Percentiles rank a stretch among this genome's conserved stretches.
Conservation (phyloP, 1,140 invertebrate genomes). For the Drosophila tani region DNA sequence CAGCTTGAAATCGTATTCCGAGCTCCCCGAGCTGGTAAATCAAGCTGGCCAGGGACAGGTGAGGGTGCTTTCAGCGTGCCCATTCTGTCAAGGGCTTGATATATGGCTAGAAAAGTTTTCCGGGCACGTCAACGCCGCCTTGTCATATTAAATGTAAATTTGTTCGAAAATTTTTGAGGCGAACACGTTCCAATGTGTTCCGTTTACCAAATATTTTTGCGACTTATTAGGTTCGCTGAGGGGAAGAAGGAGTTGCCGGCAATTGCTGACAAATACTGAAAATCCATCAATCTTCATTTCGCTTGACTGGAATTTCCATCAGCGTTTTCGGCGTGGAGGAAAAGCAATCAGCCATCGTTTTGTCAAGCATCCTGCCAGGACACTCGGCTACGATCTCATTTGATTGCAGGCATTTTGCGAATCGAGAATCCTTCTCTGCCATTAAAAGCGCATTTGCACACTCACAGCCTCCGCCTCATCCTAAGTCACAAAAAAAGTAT, state of each 20-base stretch:
- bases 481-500: slow-evolving; percentile 35
- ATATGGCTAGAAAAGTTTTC: slow-evolving; percentile 4
- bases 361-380: slow-evolving; percentile 49
- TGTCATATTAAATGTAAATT: slow-evolving; percentile 78
- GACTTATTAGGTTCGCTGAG: slow-evolving; percentile 64
- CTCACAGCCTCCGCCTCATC: slow-evolving; percentile 10
- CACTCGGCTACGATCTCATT: slow-evolving; percentile 21
- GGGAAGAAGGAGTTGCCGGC: slow-evolving; percentile 6
- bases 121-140: slow-evolving; percentile 37
- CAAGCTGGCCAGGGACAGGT: slow-evolving; percentile 3
- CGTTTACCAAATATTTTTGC: slow-evolving; percentile 61
- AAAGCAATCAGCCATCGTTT: slow-evolving; percentile 55
- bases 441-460: slow-evolving; percentile 76
- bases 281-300: slow-evolving; percentile 76
- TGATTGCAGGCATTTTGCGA: slow-evolving; percentile 29
- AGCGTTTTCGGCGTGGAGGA: not conserved
- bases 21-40: not conserved
- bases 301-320: slow-evolving; percentile 46
- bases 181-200: slow-evolving; percentile 45
- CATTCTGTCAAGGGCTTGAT: slow-evolving; percentile 21
- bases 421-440: slow-evolving; percentile 43
- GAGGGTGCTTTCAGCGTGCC: not conserved
- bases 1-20: slow-evolving; percentile 18
- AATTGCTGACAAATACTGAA: slow-evolving; percentile 60
- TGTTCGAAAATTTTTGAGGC: slow-evolving; percentile 42